Evolutionary conservation across 2,888 invertebrate species (phyloP).

Genomic region (Hecatera dysodea): DNA sequence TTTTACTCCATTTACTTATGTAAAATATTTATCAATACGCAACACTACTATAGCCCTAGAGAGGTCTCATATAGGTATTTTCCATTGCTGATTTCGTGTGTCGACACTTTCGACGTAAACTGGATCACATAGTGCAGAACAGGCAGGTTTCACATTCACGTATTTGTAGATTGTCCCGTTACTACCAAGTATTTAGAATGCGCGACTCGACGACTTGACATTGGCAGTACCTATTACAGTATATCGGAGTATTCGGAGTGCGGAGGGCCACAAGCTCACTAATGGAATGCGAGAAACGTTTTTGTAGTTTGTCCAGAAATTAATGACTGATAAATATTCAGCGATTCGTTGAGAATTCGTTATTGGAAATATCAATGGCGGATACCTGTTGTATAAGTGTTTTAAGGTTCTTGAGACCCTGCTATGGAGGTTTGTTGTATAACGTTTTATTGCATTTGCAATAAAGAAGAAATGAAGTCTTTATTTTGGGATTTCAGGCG

Average conservation of each 20-base stretch:
- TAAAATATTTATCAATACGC: slow-evolving; percentile 26
- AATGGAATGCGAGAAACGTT: slow-evolving; percentile 65
- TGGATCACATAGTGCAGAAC: slow-evolving; percentile 61
- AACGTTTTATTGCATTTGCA: slow-evolving; percentile 11
- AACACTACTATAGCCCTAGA: slow-evolving; percentile 33
- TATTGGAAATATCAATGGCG: slow-evolving; percentile 49
- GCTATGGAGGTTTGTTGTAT: slow-evolving; percentile 36
- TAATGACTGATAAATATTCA: slow-evolving; percentile 67
- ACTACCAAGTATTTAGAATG: slow-evolving; percentile 57
- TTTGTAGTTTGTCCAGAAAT: slow-evolving; percentile 60
- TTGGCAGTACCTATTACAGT: slow-evolving; percentile 62
- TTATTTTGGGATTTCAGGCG: not conserved
- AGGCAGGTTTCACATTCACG: slow-evolving; percentile 53
- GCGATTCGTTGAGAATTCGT: slow-evolving; percentile 51
- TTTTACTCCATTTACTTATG: slow-evolving; percentile 27
- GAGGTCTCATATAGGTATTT: slow-evolving; percentile 38
- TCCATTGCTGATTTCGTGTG: slow-evolving; percentile 52
- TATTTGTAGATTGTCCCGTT: slow-evolving; percentile 60
- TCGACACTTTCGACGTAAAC: slow-evolving; percentile 50
- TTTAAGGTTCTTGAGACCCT: slow-evolving; percentile 45
- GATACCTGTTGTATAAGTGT: slow-evolving; percentile 48
- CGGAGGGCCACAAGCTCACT: slow-evolving; percentile 34
- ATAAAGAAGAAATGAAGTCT: not conserved
- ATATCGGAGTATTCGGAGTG: not conserved
- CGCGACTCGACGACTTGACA: slow-evolving; percentile 63